Evolutionary conservation across 2,888 invertebrate genomes (phyloP), one percentile per base, ranked within the genome.

Genomic region (Meteorus cinctellus): DNA sequence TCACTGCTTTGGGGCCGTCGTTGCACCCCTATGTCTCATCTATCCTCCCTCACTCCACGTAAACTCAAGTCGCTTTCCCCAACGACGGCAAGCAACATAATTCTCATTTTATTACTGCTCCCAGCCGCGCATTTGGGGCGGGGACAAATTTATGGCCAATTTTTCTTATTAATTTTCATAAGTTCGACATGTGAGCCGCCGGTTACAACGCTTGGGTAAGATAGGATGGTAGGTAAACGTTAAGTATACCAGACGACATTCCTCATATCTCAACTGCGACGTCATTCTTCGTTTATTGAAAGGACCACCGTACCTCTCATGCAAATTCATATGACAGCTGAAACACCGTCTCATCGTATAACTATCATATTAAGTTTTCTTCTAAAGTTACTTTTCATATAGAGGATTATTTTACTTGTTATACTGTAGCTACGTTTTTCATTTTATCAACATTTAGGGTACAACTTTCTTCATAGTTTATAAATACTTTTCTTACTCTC

Each of bases 91-190:
- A 78, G 78, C 81, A 84, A 86, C 89, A 87, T 88, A 88, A 89
- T 88, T 89, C 86, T 87, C 87, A 88, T 89, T 89, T 89, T 88
- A 89, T 89, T 89, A 85, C 85, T 84, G 78, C 67, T 77, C 80
- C 84, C 77, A 81, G 84, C 81, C 82, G 83, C 85, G 84, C 82
- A 77, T 78, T 76, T 79, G 81, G 81, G 83, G 76, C 82, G 81
- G 80, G 76, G 63, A 80, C 81, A 82, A 87, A 88, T 89, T 89
- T 89, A 89, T 87, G 87, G 85, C 84, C 86, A 86, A 89, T 89
- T 89, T 89, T 89, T 89, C 89, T 88, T 89, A 87, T 89, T 89
- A 89, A 89, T 89, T 89, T 88, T 89, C 89, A 86, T 88, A 89
- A 89, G 86, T 89, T 89, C 88, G 89, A 89, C 89, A 86, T 86